phyloP scores from a whole-genome alignment of 2,113 vertebrate species.

The Syngnathoides biaculeatus region DNA sequence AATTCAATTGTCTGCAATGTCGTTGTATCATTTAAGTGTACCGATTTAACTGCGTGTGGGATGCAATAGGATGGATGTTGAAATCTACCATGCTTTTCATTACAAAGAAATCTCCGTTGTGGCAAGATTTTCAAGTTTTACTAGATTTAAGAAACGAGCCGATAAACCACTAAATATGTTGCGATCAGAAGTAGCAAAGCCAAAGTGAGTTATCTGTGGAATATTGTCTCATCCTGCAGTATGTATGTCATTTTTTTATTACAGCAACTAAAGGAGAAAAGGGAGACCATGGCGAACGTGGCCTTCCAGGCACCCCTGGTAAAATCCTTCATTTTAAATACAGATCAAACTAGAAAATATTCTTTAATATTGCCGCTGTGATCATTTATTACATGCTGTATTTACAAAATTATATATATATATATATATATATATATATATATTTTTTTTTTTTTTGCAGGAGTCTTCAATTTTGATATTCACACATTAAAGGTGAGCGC shows the following conservation, averaged over 20 bases:
- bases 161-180: conserved; percentile 20
- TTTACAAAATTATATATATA: conserved; percentile 1
- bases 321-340: conserved; percentile 12
- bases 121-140: conserved; percentile 29
- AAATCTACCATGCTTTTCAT: not conserved
- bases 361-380: not conserved
- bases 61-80: not conserved
- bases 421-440: not conserved
- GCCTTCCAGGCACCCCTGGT: conserved; percentile 80
- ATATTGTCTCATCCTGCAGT: not conserved
- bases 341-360: not conserved
- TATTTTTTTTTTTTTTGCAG: no score
- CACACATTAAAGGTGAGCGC: conserved; percentile 61
- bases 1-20: not conserved
- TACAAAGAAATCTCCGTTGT: conserved; percentile 27
- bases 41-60: not conserved
- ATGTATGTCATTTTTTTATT: conserved; percentile 12
- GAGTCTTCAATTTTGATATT: conserved; percentile 57
- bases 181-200: not conserved
- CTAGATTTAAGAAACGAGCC: conserved; percentile 19
- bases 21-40: not conserved
- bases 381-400: not conserved
- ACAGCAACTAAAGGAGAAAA: conserved; percentile 75
- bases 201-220: not conserved
- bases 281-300: conserved; percentile 76